Evolutionary conservation across 1,140 invertebrate species (phyloP), one percentile per base, ranked within the genome.

Genomic region (Heliconius hewitsoni): DNA sequence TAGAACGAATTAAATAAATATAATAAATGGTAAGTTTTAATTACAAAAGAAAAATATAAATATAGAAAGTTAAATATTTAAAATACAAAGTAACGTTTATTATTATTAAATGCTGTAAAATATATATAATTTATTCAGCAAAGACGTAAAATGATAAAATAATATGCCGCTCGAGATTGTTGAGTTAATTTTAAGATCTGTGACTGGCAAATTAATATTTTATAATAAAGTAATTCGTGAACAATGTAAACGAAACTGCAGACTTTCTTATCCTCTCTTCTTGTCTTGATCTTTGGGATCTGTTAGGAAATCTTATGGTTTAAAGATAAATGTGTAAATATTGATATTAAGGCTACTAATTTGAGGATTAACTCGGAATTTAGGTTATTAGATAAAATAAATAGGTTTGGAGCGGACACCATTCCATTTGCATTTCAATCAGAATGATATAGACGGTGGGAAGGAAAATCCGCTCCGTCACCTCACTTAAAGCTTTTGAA

Each of bases 371-470:
- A 86, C 89, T 85, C 84, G 89, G 83, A 87, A 86, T 88, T 87
- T 80, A 86, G 86, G 87, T 90, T 90, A 83, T 87, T 80, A 86
- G 86, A 88, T 90, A 90, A 83, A 92, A 91, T 91, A 92, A 94
- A 93, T 92, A 92, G 86, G 85, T 90, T 93, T 83, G 80, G 84
- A 89, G 89, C 83, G 90, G 91, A 93, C 91, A 93, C 90, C 86
- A 83, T 92, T 92, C 92, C 90, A 94, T 94, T 94, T 93, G 91
- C 91, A 94, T 94, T 94, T 93, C 91, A 94, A 94, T 94, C 90
- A 93, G 89, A 90, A 89, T 86, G 89, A 93, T 92, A 94, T 92
- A 91, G 90, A 89, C 88, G 89, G 86, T 92, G 89, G 88, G 90
- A 91, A 91, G 90, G 89, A 94, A 93, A 94, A 93, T 93, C 90